Conservation (phyloP, 2,113 vertebrate species). For the Saguinus imperator region DNA sequence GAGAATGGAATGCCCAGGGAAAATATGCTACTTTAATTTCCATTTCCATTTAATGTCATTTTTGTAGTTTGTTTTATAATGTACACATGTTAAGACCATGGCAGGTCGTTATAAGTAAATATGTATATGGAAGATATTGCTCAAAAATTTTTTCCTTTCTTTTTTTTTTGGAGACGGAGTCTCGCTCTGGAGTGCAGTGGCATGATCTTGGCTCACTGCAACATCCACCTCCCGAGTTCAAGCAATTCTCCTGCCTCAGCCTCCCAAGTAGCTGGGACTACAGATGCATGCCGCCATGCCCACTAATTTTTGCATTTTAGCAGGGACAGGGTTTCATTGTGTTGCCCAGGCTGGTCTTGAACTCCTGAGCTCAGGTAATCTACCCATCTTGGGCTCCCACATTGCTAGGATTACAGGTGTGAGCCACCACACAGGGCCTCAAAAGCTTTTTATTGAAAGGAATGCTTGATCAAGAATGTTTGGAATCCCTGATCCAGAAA, state of each 20-base stretch:
- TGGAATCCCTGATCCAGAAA: background rate
- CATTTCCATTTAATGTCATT: background rate
- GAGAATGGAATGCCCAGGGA: background rate
- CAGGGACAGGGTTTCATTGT: background rate
- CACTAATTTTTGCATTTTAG: too few relatives aligned
- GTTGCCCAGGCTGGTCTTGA: too few relatives aligned
- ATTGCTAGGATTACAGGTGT: too few relatives aligned
- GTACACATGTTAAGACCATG: background rate
- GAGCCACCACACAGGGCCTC: background rate
- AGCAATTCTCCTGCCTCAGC: too few relatives aligned
- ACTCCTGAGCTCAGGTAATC: too few relatives aligned
- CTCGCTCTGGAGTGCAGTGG: too few relatives aligned
- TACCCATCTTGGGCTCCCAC: too few relatives aligned
- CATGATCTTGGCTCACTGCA: too few relatives aligned
- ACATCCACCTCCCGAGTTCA: too few relatives aligned
- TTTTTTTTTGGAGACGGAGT: too few relatives aligned
- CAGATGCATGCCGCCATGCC: accelerated
- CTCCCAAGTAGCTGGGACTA: too few relatives aligned
- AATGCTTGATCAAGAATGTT: background rate
- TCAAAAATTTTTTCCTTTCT: too few relatives aligned
- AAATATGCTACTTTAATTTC: background rate
- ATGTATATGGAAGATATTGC: background rate
- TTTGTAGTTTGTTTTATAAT: background rate
- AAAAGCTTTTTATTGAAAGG: background rate
- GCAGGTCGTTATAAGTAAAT: background rate